A percentile compares a stretch with the other conserved stretches of the same genome.
phyloP scores from a whole-genome alignment of 2,888 invertebrate genomes.

The Diarsia dahlii region DNA sequence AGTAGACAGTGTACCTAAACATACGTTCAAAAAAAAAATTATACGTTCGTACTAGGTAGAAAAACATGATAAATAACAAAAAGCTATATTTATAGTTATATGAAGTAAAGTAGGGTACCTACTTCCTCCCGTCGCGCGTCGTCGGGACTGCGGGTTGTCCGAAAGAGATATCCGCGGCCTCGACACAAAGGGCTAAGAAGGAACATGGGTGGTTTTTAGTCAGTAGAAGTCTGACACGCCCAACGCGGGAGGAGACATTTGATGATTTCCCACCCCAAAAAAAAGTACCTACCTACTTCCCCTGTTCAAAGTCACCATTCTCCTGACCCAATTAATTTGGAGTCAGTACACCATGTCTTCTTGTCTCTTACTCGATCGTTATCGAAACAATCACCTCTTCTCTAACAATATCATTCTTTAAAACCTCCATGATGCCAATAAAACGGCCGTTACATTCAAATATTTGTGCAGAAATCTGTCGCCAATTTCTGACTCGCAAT shows the following conservation, averaged over 20 bases:
- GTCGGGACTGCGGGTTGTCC: too few relatives aligned
- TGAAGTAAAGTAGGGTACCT: too few relatives aligned
- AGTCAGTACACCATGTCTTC: background rate
- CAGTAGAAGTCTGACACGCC: too few relatives aligned
- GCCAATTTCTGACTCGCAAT: conserved; percentile 2
- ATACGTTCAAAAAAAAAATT: too few relatives aligned
- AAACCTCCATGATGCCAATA: background rate
- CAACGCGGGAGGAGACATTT: too few relatives aligned
- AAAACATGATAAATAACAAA: background rate
- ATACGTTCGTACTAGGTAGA: background rate
- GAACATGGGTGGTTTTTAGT: too few relatives aligned
- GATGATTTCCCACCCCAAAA: too few relatives aligned
- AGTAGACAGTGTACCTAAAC: too few relatives aligned
- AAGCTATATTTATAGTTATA: background rate
- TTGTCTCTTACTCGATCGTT: background rate
- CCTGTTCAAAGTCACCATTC: too few relatives aligned
- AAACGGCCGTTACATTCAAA: conserved; percentile 24
- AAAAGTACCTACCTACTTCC: background rate
- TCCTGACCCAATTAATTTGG: background rate
- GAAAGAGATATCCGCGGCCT: too few relatives aligned
- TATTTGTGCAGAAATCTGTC: background rate
- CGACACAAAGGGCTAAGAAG: too few relatives aligned
- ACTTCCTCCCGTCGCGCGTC: too few relatives aligned
- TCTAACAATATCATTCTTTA: background rate
- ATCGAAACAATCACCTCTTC: background rate